Evolutionary conservation across 2,113 vertebrate species (phyloP), one percentile per base, ranked within the genome.

Genomic region (Labrus mixtus): DNA sequence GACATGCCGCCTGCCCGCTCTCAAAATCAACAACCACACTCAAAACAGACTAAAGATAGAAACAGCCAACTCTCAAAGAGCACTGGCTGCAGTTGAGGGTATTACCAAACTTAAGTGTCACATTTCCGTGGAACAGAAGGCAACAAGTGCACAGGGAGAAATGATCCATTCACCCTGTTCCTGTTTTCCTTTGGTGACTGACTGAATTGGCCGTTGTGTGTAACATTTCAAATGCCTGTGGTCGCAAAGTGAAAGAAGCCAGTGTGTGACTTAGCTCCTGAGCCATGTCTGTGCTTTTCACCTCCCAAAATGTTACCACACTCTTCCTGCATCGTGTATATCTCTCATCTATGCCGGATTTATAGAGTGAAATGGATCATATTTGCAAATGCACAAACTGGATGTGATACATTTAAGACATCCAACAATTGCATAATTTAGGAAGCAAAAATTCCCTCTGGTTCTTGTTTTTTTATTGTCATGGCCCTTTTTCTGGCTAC

Each of bases 31-130:
- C 91, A 93, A 88, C 82, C 87, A 73, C 75, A 64, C 67, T 84
- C 43, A 73, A 92, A 90, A 83, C 66, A 13, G 68, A 80, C 90
- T 93, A 93, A 93, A 93, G 79, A 94, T 93, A 94, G 92, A 87
- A 90, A 79, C 86, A 61, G 79, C 58, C 71, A 70, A 63, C 72
- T 86, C 86, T 91, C 81, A 87, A 87, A 89, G 86, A 87, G 70
- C 67, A 71, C 57, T 64, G 64, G 54, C 74, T 59, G 70, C 73
- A 56, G 77, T 78, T 76, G 51, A 62, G 76, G 73, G 70, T 78
- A 84, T 86, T 84, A 83, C 75, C 66, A 76, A 90, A 87, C 66
- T 41, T 68, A 53, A 68, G 81, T 78, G 62, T 84, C 76, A 68
- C 46, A 74, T 87, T 87, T 83, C 83, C 86, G 59, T 58, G 43